A percentile compares a stretch with the other conserved stretches of the same genome.
Evolutionary conservation across 2,888 invertebrate genomes (phyloP).

Genomic region (Polyommatus iphigenia): DNA sequence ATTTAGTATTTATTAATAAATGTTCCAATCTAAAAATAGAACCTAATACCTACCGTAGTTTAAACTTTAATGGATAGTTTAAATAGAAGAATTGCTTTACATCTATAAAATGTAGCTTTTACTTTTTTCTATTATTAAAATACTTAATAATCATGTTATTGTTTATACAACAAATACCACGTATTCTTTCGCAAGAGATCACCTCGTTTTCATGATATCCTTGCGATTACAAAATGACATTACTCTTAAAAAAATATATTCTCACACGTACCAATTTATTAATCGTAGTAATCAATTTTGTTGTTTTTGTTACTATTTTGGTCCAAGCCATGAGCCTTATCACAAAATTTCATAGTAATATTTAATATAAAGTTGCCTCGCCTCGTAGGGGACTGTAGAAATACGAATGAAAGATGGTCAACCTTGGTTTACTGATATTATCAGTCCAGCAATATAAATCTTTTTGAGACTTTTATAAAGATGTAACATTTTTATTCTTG

Average conservation of each 20-base stretch:
- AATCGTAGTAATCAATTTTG: not conserved
- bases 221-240: not conserved
- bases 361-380: not conserved
- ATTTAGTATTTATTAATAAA: not conserved
- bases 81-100: not conserved
- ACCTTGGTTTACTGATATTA: not conserved
- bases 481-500: not conserved
- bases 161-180: not conserved
- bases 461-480: not conserved
- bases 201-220: slow-evolving; percentile 3
- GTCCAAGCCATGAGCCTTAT: not conserved
- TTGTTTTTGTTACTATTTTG: not conserved
- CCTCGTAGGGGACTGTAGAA: not conserved
- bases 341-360: not conserved
- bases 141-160: not conserved
- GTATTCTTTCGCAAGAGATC: not conserved
- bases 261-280: not conserved
- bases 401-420: not conserved
- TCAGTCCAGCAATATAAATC: not conserved
- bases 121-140: not conserved
- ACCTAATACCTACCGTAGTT: not conserved
- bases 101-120: not conserved
- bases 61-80: not conserved
- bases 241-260: slow-evolving; percentile 7
- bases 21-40: not conserved